Evolutionary conservation across 2,113 vertebrate species (phyloP).

Genomic region (Bos javanicus): DNA sequence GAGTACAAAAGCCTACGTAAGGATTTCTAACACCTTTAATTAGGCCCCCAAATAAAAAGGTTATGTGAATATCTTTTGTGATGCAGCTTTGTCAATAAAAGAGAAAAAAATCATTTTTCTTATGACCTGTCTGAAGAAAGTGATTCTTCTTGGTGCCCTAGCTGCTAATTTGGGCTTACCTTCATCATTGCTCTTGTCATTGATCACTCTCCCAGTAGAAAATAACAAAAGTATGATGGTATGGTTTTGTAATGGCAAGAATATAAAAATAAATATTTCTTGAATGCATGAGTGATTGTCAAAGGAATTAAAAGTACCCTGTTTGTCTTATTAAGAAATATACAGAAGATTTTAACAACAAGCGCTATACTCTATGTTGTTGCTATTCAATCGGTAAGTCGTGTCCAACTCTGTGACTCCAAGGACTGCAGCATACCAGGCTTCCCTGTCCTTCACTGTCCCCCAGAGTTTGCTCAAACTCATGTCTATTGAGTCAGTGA

Average conservation of each 20-base stretch:
- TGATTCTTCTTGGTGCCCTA: not conserved
- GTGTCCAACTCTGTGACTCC: not conserved
- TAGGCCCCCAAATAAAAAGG: not conserved
- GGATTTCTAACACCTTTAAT: not conserved
- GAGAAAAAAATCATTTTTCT: not conserved
- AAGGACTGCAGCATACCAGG: not conserved
- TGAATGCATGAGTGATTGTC: not conserved
- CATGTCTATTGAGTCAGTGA: not conserved
- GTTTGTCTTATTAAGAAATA: not conserved
- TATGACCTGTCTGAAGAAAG: not conserved
- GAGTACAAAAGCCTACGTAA: not conserved
- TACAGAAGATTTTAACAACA: not conserved
- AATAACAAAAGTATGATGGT: not conserved
- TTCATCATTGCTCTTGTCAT: not conserved
- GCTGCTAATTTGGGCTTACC: not conserved
- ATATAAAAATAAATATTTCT: not conserved
- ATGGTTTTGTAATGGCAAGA: not conserved
- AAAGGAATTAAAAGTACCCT: not conserved
- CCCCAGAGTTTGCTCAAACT: not conserved
- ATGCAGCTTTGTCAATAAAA: not conserved
- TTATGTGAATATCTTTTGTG: not conserved
- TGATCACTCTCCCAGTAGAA: not conserved
- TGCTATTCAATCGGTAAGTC: not conserved
- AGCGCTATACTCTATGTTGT: not conserved
- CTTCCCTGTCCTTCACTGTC: not conserved